Conservation (phyloP, 2,797 vertebrate species). For the Lemur catta region DNA sequence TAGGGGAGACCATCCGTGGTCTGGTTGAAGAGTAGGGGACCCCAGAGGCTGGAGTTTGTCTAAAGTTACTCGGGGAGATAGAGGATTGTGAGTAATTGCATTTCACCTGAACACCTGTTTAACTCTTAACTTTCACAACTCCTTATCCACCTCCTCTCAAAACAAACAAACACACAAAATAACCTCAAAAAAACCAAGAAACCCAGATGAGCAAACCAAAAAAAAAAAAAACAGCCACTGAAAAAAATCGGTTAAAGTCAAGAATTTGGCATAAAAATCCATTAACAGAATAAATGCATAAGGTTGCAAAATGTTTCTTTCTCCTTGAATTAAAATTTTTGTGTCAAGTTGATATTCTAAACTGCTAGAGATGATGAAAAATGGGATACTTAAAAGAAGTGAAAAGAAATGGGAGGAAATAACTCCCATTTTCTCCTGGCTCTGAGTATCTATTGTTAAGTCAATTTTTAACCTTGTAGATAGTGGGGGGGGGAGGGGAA, state of each 20-base stretch:
- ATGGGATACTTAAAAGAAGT: background rate
- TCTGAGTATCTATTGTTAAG: background rate
- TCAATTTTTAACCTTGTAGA: conserved; percentile 8
- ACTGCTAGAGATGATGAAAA: background rate
- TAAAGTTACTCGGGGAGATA: background rate
- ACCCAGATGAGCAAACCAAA: background rate
- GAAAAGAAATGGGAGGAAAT: conserved; percentile 33
- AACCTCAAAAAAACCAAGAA: background rate
- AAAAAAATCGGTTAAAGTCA: background rate
- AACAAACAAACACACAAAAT: background rate
- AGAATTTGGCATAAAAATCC: background rate
- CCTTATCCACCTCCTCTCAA: background rate
- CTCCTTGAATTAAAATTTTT: conserved; percentile 45
- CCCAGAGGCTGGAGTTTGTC: background rate
- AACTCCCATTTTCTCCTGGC: background rate
- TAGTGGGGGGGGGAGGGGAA: background rate
- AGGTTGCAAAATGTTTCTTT: conserved; percentile 41
- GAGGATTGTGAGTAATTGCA: background rate
- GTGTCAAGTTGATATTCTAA: background rate
- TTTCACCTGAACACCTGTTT: background rate
- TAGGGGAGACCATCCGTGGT: background rate
- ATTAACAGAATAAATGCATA: background rate
- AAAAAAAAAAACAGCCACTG: background rate
- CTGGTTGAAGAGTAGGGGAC: background rate
- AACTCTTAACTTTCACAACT: background rate